These are phyloP conservation scores for Myiotriccus ornatus DNA, from an alignment of 2,797 vertebrate species.

Conservation along the genomic window DNA sequence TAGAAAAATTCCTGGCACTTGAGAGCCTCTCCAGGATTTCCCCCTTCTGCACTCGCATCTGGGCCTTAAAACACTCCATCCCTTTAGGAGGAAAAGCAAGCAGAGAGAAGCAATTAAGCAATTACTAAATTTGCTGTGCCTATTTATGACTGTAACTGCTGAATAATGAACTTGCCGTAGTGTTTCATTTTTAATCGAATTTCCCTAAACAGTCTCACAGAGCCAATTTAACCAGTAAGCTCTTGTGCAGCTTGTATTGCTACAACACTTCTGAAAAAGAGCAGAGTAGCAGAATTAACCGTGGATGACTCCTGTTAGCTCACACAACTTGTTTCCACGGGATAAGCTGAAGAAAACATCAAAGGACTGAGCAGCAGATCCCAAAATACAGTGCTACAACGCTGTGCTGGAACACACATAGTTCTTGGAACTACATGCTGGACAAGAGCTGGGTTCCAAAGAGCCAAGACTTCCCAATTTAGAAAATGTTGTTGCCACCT, in stretches of 20 bases:
- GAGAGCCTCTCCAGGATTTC: constrained; percentile 94
- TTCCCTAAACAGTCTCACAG: neutral
- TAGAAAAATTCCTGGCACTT: constrained; percentile 90
- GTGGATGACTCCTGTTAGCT: neutral
- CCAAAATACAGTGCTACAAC: neutral
- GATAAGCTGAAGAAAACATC: neutral
- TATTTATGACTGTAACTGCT: neutral
- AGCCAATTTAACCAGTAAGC: neutral
- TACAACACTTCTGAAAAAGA: neutral
- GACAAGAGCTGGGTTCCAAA: accelerated
- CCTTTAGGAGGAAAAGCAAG: constrained; percentile 71
- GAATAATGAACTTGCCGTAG: neutral
- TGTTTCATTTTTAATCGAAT: neutral
- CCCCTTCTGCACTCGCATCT: constrained; percentile 89
- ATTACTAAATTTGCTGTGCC: neutral
- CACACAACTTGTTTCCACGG: neutral
- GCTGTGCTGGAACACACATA: neutral
- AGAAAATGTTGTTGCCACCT: accelerated
- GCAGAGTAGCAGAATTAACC: neutral
- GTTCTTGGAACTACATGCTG: neutral
- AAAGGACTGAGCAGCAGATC: neutral
- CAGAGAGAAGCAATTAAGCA: neutral
- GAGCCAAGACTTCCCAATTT: neutral
- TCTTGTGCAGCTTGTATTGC: neutral
- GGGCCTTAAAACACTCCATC: constrained; percentile 89